Base-by-base conservation (phyloP, 1,140 invertebrate genomes). In the Bombus polaris region DNA sequence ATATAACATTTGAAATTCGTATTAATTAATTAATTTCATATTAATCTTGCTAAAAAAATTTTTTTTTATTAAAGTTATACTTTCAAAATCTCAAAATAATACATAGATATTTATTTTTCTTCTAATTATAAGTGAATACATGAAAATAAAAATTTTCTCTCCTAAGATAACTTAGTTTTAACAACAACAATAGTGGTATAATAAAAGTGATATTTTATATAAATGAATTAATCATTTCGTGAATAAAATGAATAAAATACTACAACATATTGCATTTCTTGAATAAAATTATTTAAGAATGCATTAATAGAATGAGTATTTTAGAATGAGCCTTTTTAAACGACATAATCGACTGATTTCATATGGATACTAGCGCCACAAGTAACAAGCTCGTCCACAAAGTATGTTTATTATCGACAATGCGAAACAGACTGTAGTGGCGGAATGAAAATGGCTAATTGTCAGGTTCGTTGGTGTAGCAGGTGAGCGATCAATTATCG, bases 381-480 rank as follows among this genome's bases (percentile, higher is more conserved):
- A 78, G 62, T 73, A 82, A 82, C 66, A 83, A 79, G 39, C 87
- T 83, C 85, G 87, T 82, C 62, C 83, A 76, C 80, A 74, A 71
- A 81, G 86, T 83, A 78, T 87, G 87, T 92, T 90, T 90, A 90
- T 92, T 91, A 89, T 85, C 89, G 86, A 91, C 88, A 86, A 89
- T 87, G 75, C 84, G 88, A 87, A 86, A 87, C 88, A 87, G 86
- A 68, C 62, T 75, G 78, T 88, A 89, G 87, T 89, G 88, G 87
- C 86, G 89, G 74, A 93, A 91, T 92, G 92, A 95, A 95, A 95
- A 95, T 95, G 94, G 94, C 93, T 92, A 95, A 94, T 94, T 93
- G 92, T 93, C 91, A 92, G 92, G 90, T 89, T 88, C 86, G 91
- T 91, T 92, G 92, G 92, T 92, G 91, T 90, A 93, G 91, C 93